Percentiles rank a stretch among this genome's conserved stretches.
phyloP scores from a whole-genome alignment of 2,888 invertebrate genomes.

The Stegana nigrithorax region DNA sequence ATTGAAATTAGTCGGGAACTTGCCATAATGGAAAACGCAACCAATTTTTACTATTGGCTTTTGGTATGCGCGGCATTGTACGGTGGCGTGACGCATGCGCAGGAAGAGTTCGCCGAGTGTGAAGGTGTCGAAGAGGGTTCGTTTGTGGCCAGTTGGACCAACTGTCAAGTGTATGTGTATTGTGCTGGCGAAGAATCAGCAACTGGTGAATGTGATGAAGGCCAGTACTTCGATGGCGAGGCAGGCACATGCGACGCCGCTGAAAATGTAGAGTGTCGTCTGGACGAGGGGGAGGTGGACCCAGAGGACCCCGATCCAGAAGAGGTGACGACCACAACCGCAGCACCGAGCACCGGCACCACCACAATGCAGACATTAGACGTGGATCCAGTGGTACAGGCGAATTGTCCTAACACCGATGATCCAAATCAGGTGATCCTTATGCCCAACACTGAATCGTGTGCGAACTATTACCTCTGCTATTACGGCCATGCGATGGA shows the following conservation, averaged over 20 bases:
- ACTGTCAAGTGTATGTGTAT: conserved; percentile 59
- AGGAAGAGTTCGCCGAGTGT: conserved; percentile 53
- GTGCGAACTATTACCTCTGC: conserved; percentile 63
- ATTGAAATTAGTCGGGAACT: no score
- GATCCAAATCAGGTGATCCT: conserved; percentile 60
- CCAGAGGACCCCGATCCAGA: conserved; percentile 26
- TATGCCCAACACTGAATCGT: conserved; percentile 52
- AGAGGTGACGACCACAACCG: conserved; percentile 16
- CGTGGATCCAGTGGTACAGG: conserved; percentile 36
- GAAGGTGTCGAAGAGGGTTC: conserved; percentile 36
- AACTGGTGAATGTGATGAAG: conserved; percentile 52
- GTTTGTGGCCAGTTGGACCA: conserved; percentile 52
- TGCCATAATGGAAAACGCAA: background rate
- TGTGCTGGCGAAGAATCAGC: conserved; percentile 56
- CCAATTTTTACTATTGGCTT: background rate
- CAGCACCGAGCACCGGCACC: conserved; percentile 15
- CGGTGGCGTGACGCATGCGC: background rate
- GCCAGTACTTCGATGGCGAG: conserved; percentile 53
- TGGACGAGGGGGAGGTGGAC: conserved; percentile 44
- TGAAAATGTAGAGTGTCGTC: conserved; percentile 50
- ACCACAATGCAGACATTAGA: conserved; percentile 9
- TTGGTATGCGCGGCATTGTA: no score
- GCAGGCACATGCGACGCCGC: conserved; percentile 48
- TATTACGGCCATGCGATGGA: conserved; percentile 60
- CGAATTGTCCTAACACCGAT: conserved; percentile 51